Conservation (phyloP, 2,113 vertebrate genomes). For the Myrmophylax atrothorax region DNA sequence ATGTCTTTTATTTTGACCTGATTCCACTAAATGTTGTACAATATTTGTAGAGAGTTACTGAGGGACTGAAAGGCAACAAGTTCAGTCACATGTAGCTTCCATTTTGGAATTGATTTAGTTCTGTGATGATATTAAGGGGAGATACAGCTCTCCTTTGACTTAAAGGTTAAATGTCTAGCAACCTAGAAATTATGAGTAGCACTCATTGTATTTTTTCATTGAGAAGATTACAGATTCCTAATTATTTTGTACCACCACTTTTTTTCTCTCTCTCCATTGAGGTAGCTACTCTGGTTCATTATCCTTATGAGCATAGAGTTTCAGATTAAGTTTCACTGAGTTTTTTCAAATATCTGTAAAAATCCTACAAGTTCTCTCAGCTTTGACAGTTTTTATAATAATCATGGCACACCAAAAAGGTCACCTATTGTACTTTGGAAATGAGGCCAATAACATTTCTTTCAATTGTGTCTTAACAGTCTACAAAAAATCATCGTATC, state of each 20-base stretch:
- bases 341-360: slow-evolving; percentile 17
- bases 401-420: background rate
- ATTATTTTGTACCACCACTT: background rate
- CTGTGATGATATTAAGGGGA: background rate
- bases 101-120: background rate
- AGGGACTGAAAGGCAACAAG: background rate
- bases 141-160: background rate
- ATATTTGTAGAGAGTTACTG: slow-evolving; percentile 1
- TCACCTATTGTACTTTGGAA: background rate
- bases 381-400: background rate
- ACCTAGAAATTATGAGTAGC: background rate
- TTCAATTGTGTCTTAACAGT: background rate
- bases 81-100: background rate
- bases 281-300: background rate
- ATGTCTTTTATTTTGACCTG: background rate
- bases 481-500: background rate
- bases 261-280: background rate
- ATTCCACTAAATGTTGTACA: background rate
- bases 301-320: background rate
- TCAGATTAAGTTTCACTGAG: background rate
- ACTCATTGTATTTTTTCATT: background rate
- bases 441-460: background rate
- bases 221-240: background rate
- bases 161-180: background rate
- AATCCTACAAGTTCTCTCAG: background rate